These are phyloP conservation scores for Entomobrya multifasciata DNA, from an alignment of 2,888 invertebrate genomes.

Conservation along the genomic window DNA sequence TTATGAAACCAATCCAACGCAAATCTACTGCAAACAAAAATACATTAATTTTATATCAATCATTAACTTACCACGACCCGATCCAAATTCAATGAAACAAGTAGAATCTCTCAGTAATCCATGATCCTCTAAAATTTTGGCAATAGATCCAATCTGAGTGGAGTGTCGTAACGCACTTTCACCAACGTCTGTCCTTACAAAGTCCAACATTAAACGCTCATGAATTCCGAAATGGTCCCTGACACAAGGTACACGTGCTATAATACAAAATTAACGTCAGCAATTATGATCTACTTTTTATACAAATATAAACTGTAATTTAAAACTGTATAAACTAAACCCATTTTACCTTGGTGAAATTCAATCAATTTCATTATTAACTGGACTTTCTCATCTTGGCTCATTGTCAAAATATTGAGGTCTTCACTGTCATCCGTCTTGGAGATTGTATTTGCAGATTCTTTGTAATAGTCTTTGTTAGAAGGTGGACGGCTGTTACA, in stretches of 20 bases:
- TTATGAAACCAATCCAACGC: too few species aligned
- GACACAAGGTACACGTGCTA: constrained; percentile 63
- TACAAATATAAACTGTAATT: too few species aligned
- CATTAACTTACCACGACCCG: constrained; percentile 90
- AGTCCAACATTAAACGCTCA: constrained; percentile 80
- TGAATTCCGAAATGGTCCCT: constrained; percentile 80
- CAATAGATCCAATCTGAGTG: constrained; percentile 88
- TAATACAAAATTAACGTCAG: too few species aligned
- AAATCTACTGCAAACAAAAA: neutral
- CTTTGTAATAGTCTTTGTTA: constrained; percentile 73
- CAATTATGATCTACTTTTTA: neutral
- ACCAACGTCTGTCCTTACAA: constrained; percentile 80
- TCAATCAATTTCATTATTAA: constrained; percentile 74
- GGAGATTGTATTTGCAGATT: neutral
- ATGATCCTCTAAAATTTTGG: constrained; percentile 86
- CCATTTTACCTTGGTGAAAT: constrained; percentile 77
- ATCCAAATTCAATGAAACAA: constrained; percentile 93
- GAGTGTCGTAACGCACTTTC: constrained; percentile 85
- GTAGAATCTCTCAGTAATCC: constrained; percentile 85
- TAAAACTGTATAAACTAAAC: neutral
- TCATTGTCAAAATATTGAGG: constrained; percentile 55
- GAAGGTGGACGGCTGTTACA: constrained; percentile 81
- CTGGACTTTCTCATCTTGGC: constrained; percentile 75
- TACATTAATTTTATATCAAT: neutral
- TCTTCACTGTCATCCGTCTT: constrained; percentile 37